Conservation (phyloP, 2,797 vertebrate species). For the Cyclura pinguis region DNA sequence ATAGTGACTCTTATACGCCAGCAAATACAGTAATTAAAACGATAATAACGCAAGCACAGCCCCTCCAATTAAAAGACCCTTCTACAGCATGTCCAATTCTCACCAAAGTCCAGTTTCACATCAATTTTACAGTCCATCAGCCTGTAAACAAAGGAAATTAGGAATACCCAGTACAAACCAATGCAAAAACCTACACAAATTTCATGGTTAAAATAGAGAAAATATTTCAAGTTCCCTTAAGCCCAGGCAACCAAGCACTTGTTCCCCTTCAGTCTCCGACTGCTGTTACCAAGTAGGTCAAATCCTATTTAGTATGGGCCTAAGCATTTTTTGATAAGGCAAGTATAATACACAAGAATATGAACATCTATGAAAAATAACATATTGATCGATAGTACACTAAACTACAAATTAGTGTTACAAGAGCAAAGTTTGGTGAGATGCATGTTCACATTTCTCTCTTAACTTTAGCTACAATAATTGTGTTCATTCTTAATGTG, state of each 20-base stretch:
- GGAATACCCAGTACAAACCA: not conserved
- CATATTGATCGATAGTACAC: not conserved
- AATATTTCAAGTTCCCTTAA: not conserved
- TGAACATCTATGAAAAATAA: not conserved
- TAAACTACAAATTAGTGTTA: not conserved
- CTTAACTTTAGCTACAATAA: not conserved
- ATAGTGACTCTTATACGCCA: no score
- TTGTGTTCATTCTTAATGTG: not conserved
- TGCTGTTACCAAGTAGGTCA: not conserved
- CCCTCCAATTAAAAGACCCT: no score
- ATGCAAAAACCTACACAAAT: no score
- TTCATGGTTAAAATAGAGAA: not conserved
- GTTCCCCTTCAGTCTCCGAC: no score
- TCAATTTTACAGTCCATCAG: not conserved
- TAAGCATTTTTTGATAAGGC: not conserved
- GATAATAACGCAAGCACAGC: no score
- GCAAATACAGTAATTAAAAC: no score
- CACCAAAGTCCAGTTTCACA: not conserved
- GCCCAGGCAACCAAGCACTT: not conserved
- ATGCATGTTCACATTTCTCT: not conserved
- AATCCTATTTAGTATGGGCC: fast-evolving
- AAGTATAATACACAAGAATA: slow-evolving; percentile 27
- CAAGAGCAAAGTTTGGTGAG: not conserved
- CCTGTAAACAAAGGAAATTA: not conserved
- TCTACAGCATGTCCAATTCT: slow-evolving; percentile 17